phyloP scores from a whole-genome alignment of 2,888 invertebrate species.

The Aproaerema taeniolella region DNA sequence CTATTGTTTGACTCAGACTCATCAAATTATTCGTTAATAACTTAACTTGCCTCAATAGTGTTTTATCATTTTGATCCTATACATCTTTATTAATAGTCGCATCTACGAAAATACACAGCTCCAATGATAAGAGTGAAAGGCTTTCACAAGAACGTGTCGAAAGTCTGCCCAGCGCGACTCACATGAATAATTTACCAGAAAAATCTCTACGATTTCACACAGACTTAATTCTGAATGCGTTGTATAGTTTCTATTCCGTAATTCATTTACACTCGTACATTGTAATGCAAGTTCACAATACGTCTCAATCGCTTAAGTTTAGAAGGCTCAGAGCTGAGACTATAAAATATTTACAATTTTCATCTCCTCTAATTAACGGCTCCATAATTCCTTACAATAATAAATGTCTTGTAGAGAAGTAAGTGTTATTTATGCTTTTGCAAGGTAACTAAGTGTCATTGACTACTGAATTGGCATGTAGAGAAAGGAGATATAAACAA shows the following conservation, averaged over 20 bases:
- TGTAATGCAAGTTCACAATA: constrained; percentile 46
- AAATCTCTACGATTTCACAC: constrained; percentile 76
- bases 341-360: not conserved
- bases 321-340: too few species aligned
- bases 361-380: not conserved
- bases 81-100: too few species aligned
- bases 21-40: too few species aligned
- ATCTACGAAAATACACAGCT: constrained; percentile 30
- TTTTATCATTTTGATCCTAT: too few species aligned
- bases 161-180: constrained; percentile 66
- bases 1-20: too few species aligned
- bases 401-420: too few species aligned
- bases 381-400: too few species aligned
- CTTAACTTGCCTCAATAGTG: too few species aligned
- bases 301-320: constrained; percentile 31
- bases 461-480: constrained; percentile 28
- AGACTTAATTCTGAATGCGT: constrained; percentile 70
- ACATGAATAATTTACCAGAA: constrained; percentile 78
- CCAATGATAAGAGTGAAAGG: constrained; percentile 72
- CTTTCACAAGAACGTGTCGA: constrained; percentile 69
- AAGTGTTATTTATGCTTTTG: too few species aligned
- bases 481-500: too few species aligned
- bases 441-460: constrained; percentile 38
- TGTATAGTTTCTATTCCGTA: constrained; percentile 66
- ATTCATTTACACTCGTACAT: constrained; percentile 58